Base-by-base conservation (phyloP, 2,888 invertebrate genomes). In the Bembecia ichneumoniformis region DNA sequence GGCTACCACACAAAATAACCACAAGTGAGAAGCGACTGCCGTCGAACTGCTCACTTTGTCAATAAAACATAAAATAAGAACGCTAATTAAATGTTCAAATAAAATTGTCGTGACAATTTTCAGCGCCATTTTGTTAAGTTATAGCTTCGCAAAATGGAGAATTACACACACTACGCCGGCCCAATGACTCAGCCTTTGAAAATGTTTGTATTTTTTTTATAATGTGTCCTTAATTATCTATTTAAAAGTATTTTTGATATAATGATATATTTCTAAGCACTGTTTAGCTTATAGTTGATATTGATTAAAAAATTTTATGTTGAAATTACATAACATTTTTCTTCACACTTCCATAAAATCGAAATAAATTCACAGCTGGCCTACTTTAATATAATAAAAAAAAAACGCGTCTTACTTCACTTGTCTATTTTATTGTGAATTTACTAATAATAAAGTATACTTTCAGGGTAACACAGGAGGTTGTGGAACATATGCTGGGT, bases 1-100 rank as follows among this genome's bases (percentile, higher is more conserved):
- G 58, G 55, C 51, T 13, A 53, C 34, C 53, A 51, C 51, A 16
- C 36, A 46, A 51, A 40, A 49, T 47, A 20, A 58, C 50, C 75
- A 80, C 83, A 87, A 77, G 88, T 88, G 88, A 87, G 87, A 87
- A 88, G 87, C 87, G 87, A 82, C 86, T 67, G 55, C 55, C 58
- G 87, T 87, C 87, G 87, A 77, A 86, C 87, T 88, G 80, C 88
- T 87, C 88, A 87, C 88, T 88, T 87, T 78, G 86, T 83, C 82
- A 64, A 72, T 58, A 66, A 60, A 62, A 59, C 43, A 57, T 57
- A 34, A 55, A 55, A 49, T 56, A 57, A 55, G 55, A 55, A 55
- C 47, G 44, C 35, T 47, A 44, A 46, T 49, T 51, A 52, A 50
- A 45, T 51, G 50, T 50, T 54, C 55, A 58, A 58, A 49, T 46